Conservation (phyloP, 2,797 vertebrate species). For the Melanotaenia parkinsoni region DNA sequence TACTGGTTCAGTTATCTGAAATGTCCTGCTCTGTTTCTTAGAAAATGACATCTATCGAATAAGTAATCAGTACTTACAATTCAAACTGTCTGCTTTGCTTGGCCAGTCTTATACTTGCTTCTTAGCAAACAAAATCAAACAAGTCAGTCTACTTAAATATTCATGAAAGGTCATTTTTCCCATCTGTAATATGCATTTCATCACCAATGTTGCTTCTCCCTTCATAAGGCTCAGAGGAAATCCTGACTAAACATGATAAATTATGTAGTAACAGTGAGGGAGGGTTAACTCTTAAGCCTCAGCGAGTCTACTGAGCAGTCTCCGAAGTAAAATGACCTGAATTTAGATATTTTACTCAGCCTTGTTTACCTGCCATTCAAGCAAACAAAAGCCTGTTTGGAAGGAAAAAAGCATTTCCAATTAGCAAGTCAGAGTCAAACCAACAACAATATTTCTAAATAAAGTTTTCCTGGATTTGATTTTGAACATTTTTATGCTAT, state of each 20-base stretch:
- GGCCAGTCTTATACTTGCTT: slow-evolving; percentile 30
- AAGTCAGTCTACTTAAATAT: slow-evolving; percentile 56
- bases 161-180: slow-evolving; percentile 35
- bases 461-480: no score
- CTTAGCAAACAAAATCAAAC: slow-evolving; percentile 58
- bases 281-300: neutral
- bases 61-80: slow-evolving; percentile 50
- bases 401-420: neutral
- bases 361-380: slow-evolving; percentile 11
- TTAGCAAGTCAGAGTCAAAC: neutral
- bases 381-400: neutral
- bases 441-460: neutral
- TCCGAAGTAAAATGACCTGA: slow-evolving; percentile 7
- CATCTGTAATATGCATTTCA: slow-evolving; percentile 19
- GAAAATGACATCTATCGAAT: slow-evolving; percentile 59
- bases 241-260: slow-evolving; percentile 47
- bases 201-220: slow-evolving; percentile 21
- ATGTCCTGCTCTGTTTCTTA: slow-evolving; percentile 9
- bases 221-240: slow-evolving; percentile 31
- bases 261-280: slow-evolving; percentile 41
- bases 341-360: neutral
- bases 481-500: no score
- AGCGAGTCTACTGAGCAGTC: neutral
- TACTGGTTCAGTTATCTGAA: slow-evolving; percentile 38
- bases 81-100: slow-evolving; percentile 41